These are phyloP conservation scores for Lacanobia wlatinum DNA, from an alignment of 2,888 invertebrate genomes.

Conservation along the genomic window DNA sequence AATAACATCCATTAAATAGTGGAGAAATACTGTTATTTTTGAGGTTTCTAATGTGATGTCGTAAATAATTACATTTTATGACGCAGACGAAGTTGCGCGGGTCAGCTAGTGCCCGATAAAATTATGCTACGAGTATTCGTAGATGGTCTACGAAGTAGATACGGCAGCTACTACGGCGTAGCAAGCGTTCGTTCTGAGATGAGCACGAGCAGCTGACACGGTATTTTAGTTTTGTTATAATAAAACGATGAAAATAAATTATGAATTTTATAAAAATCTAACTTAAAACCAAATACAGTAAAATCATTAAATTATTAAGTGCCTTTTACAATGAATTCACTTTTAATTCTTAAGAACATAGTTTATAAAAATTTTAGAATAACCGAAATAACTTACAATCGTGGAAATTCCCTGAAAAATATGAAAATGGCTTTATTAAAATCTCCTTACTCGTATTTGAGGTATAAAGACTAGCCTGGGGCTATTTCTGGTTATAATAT, in stretches of 20 bases:
- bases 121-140: slow-evolving; percentile 2
- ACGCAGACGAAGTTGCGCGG: no score
- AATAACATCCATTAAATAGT: no score
- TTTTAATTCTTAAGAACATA: no score
- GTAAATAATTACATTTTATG: no score
- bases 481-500: slow-evolving; percentile 38
- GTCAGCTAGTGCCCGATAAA: not conserved
- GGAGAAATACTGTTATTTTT: no score
- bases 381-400: slow-evolving; percentile 19
- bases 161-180: slow-evolving; percentile 26
- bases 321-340: no score
- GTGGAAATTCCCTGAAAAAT: not conserved
- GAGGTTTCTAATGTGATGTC: no score
- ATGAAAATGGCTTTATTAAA: slow-evolving; percentile 28
- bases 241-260: no score
- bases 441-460: slow-evolving; percentile 22
- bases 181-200: not conserved
- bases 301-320: no score
- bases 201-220: not conserved
- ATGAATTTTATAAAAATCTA: no score
- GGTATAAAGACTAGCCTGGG: slow-evolving; percentile 34
- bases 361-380: not conserved
- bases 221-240: no score
- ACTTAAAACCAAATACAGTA: no score
- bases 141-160: slow-evolving; percentile 13